Percentiles rank a stretch among this genome's conserved stretches.
phyloP scores from a whole-genome alignment of 2,888 invertebrate species.

The Theodoxus fluviatilis region DNA sequence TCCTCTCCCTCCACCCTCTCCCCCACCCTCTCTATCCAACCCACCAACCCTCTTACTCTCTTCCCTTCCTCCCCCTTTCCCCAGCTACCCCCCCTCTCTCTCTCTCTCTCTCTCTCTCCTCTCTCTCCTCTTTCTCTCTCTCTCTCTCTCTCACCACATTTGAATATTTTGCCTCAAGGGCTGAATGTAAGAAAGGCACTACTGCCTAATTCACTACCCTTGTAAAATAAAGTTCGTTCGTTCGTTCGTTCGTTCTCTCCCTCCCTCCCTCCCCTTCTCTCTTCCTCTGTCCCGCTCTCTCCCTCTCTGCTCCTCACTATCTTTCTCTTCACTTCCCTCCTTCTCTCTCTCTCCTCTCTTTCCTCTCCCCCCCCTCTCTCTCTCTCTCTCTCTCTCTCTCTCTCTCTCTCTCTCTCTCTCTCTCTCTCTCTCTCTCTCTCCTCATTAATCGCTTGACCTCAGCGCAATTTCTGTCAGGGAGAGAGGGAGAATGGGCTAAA shows the following conservation, averaged over 20 bases:
- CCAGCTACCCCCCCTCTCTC: slow-evolving; percentile 7
- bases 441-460: slow-evolving; percentile 4
- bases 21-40: background rate
- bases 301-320: background rate
- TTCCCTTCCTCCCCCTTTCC: background rate
- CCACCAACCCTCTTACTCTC: background rate
- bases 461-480: no score
- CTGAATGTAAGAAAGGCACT: no score
- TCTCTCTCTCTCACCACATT: no score
- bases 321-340: background rate
- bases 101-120: background rate
- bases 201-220: no score
- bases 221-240: no score
- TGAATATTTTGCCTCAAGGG: no score
- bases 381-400: background rate
- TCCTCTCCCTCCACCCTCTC: background rate
- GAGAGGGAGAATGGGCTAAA: no score
- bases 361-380: background rate
- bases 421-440: background rate
- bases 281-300: background rate
- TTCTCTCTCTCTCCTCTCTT: background rate
- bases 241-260: no score
- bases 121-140: background rate
- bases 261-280: no score
- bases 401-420: background rate